Conservation (phyloP, 2,888 invertebrate species). For the Neoitamus cyanurus region DNA sequence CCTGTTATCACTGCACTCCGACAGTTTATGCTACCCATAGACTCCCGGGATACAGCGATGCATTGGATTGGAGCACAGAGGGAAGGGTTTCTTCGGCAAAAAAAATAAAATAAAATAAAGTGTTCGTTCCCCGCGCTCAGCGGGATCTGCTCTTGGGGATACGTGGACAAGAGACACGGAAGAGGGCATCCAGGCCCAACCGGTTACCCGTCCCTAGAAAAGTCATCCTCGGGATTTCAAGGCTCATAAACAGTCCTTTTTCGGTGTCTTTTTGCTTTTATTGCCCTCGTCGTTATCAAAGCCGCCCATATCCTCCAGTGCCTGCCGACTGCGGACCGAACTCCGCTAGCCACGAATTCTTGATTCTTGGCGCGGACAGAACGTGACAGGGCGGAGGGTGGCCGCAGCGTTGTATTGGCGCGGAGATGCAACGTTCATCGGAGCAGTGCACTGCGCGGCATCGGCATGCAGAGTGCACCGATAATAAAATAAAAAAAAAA, state of each 20-base stretch:
- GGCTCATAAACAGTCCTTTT: slow-evolving; percentile 43
- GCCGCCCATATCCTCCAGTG: slow-evolving; percentile 41
- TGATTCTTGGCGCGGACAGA: slow-evolving; percentile 21
- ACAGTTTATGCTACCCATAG: neutral
- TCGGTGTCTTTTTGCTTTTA: slow-evolving; percentile 23
- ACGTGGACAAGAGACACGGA: neutral
- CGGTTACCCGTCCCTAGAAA: slow-evolving; percentile 17
- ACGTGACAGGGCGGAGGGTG: slow-evolving; percentile 26
- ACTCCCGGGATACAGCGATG: neutral
- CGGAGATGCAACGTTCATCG: neutral
- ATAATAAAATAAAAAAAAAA: neutral
- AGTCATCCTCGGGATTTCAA: slow-evolving; percentile 35
- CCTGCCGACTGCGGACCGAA: neutral
- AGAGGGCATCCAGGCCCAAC: neutral
- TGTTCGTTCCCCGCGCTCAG: slow-evolving; percentile 4
- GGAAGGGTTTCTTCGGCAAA: neutral
- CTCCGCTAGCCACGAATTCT: slow-evolving; percentile 15
- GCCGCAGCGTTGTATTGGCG: neutral
- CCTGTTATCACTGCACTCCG: neutral
- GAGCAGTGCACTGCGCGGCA: neutral
- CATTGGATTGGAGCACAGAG: neutral
- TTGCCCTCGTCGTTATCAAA: slow-evolving; percentile 22
- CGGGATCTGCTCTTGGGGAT: slow-evolving; percentile 8
- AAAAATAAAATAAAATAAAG: neutral
- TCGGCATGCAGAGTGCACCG: neutral